Evolutionary conservation across 1,140 invertebrate species (phyloP), one percentile per base, ranked within the genome.

Genomic region (Globodera rostochiensis): DNA sequence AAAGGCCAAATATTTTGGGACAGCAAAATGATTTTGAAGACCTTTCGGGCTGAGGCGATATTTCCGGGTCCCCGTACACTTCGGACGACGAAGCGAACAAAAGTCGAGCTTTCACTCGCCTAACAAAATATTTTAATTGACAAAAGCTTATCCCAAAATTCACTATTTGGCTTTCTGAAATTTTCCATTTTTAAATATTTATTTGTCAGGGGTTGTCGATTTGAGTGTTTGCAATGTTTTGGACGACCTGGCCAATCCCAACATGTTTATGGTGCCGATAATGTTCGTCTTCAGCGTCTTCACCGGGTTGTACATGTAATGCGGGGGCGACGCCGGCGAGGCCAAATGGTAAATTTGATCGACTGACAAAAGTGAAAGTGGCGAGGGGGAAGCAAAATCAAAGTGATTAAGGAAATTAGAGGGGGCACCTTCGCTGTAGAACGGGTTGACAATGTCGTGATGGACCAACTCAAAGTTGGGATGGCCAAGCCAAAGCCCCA

Each of bases 261-360:
- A 92, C 92, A 99, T 95, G 92, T 99, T 99, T 83, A 99, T 98
- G n/a, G 98, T 99, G 2, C 97, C 97, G 84, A 99, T 92, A 21
- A 96, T 98, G 90, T 99, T 99, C 3, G 97, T 99, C 91, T 99
- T 99, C 79, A 99, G 96, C 25, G 98, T 99, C 91, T 99, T 99
- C 0, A 99, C 97, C 57, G 97, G 97, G 92, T 99, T 99, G 86
- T 95, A 94, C 97, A 99, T 99, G 89, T 99, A 99, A 91, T 99
- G 97, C 3, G 96, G 96, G 70, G 98, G 98, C 87, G 95, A 97
- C 5, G 98, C 98, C 49, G 97, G 98, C 88, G 96, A 98, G 3
- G 98, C 97, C 84, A 99, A 92, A 91, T 99, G 97, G 91, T 99
- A 99, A 89, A 99, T 98, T 92, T 99, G 95, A 91, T 99, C 97